A percentile compares a stretch with the other conserved stretches of the same genome.
phyloP scores from a whole-genome alignment of 2,113 vertebrate species.

The Pongo abelii region DNA sequence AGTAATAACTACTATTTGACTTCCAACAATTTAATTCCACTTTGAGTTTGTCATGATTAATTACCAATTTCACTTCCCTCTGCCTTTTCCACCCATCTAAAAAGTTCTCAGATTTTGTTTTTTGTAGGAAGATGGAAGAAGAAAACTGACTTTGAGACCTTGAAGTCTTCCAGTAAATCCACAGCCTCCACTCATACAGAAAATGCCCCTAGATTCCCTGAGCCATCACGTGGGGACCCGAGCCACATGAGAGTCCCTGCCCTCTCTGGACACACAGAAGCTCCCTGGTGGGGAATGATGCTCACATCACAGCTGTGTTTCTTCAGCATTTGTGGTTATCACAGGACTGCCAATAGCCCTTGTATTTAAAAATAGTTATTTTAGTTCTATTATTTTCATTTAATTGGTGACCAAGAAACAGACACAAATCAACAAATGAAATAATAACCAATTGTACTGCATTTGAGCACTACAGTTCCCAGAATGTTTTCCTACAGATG shows the following conservation, averaged over 20 bases:
- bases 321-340: neutral
- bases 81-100: slow-evolving; percentile 35
- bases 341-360: neutral
- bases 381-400: slow-evolving; percentile 15
- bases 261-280: slow-evolving; percentile 7
- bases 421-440: neutral
- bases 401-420: neutral
- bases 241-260: neutral
- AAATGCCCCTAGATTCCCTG: neutral
- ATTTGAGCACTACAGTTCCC: neutral
- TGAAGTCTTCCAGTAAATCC: neutral
- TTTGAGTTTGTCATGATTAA: slow-evolving; percentile 64
- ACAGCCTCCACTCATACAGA: neutral
- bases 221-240: neutral
- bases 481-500: neutral
- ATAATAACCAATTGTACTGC: neutral
- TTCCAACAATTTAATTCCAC: slow-evolving; percentile 65
- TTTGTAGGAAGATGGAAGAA: neutral
- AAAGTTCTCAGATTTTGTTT: slow-evolving; percentile 17
- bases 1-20: slow-evolving; percentile 77
- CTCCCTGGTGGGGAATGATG: neutral
- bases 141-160: neutral
- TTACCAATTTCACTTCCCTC: slow-evolving; percentile 56
- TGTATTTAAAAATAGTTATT: neutral
- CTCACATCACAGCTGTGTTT: neutral